phyloP scores from a whole-genome alignment of 1,140 invertebrate genomes.

The Mactra quadrangularis region DNA sequence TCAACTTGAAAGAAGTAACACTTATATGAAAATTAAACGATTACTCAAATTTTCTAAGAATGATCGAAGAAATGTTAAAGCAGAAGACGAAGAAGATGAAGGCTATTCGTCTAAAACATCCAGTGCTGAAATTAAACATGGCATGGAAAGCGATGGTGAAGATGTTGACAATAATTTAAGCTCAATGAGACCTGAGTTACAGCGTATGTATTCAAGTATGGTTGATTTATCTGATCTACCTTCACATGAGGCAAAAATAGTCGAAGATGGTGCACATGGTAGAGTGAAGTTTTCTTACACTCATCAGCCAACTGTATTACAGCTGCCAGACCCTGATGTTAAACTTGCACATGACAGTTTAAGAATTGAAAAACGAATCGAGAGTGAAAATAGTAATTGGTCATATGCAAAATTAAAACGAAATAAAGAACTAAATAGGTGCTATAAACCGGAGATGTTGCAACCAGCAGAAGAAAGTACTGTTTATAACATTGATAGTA shows the following conservation, averaged over 20 bases:
- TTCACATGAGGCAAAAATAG: slow-evolving; percentile 30
- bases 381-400: slow-evolving; percentile 44
- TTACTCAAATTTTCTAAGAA: slow-evolving; percentile 42
- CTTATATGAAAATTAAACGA: slow-evolving; percentile 39
- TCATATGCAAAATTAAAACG: slow-evolving; percentile 53
- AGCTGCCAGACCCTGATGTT: slow-evolving; percentile 46
- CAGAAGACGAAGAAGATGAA: slow-evolving; percentile 54
- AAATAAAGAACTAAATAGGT: slow-evolving; percentile 52
- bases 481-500: slow-evolving; percentile 37
- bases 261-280: background rate
- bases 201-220: slow-evolving; percentile 47
- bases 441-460: slow-evolving; percentile 41
- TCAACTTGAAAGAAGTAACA: slow-evolving; percentile 37
- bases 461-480: slow-evolving; percentile 20
- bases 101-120: slow-evolving; percentile 61
- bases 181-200: slow-evolving; percentile 2
- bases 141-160: slow-evolving; percentile 20
- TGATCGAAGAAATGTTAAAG: background rate
- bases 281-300: slow-evolving; percentile 49
- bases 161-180: background rate
- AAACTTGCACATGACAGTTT: slow-evolving; percentile 25
- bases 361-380: slow-evolving; percentile 30
- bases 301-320: slow-evolving; percentile 41
- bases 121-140: slow-evolving; percentile 32
- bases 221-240: slow-evolving; percentile 46